Conservation (phyloP, 2,113 vertebrate species). For the Corythornis madagascariensis region DNA sequence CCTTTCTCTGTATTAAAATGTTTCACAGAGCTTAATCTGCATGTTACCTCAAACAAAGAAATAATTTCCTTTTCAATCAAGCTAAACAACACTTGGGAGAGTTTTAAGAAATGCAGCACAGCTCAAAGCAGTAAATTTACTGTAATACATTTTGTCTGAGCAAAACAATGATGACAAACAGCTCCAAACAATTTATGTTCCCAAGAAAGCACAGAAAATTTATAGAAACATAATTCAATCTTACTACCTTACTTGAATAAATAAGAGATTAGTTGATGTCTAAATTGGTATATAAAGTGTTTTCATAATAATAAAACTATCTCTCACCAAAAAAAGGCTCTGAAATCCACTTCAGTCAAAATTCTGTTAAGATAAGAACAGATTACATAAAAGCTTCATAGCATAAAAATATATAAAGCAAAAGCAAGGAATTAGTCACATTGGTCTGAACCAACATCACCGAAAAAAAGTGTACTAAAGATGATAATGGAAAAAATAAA, state of each 20-base stretch:
- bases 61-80: not conserved
- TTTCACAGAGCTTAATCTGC: not conserved
- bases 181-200: not conserved
- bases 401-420: not conserved
- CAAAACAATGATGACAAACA: slow-evolving; percentile 24
- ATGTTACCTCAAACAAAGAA: not conserved
- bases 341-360: not conserved
- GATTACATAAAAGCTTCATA: not conserved
- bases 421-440: not conserved
- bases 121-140: slow-evolving; percentile 13
- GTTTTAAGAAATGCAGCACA: not conserved
- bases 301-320: not conserved
- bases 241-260: slow-evolving; percentile 5
- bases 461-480: not conserved
- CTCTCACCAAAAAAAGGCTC: not conserved
- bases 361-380: not conserved
- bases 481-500: not conserved
- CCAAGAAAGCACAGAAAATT: not conserved
- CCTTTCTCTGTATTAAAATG: not conserved
- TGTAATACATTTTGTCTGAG: not conserved
- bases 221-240: slow-evolving; percentile 15
- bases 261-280: slow-evolving; percentile 8
- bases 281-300: not conserved
- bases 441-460: not conserved
- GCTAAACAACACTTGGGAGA: not conserved